Evolutionary conservation across 2,888 invertebrate species (phyloP).

Genomic region (Lottia scabra): DNA sequence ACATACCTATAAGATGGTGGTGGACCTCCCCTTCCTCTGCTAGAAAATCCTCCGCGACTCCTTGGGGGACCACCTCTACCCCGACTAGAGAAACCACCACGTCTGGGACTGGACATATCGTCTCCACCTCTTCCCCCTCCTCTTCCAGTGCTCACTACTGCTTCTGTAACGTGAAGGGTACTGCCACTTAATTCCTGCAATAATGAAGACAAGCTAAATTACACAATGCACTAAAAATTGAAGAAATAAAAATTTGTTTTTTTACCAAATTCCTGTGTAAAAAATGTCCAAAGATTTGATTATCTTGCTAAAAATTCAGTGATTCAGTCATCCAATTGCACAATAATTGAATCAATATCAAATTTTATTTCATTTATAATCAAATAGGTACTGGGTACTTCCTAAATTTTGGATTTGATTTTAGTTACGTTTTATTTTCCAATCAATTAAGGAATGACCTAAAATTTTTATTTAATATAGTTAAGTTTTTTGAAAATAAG

Average conservation of each 20-base stretch:
- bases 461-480: too few relatives aligned
- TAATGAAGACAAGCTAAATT: not conserved
- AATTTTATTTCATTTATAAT: too few relatives aligned
- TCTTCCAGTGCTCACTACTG: conserved; percentile 31
- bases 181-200: conserved; percentile 47
- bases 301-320: too few relatives aligned
- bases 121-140: conserved; percentile 31
- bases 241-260: not conserved
- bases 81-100: conserved; percentile 27
- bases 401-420: too few relatives aligned
- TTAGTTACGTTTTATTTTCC: too few relatives aligned
- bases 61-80: conserved; percentile 26
- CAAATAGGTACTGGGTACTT: too few relatives aligned
- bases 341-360: too few relatives aligned
- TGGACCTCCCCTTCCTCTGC: conserved; percentile 25
- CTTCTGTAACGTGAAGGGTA: conserved; percentile 49
- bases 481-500: not conserved
- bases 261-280: too few relatives aligned
- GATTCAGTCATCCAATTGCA: too few relatives aligned
- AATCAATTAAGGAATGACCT: too few relatives aligned
- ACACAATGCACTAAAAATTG: not conserved
- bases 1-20: too few relatives aligned
- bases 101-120: conserved; percentile 14
- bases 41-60: conserved; percentile 9
- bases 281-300: too few relatives aligned